Evolutionary conservation across 2,113 vertebrate species (phyloP).

Genomic region (Xiphophorus hellerii): DNA sequence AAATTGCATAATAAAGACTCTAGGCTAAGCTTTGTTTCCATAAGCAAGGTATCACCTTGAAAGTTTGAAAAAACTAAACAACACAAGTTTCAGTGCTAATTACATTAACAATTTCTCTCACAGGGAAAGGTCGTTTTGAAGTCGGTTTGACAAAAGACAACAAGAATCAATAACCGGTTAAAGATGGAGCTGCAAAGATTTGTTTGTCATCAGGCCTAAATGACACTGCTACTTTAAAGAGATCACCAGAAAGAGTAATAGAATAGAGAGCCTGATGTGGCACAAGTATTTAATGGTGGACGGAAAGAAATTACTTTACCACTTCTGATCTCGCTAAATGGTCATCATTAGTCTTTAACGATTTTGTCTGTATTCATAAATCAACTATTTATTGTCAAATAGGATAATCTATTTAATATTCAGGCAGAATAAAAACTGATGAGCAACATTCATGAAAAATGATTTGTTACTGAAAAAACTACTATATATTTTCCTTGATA

Average conservation of each 20-base stretch:
- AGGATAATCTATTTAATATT: too few species aligned
- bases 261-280: constrained; percentile 53
- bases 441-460: too few species aligned
- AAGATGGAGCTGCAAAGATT: constrained; percentile 57
- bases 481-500: too few species aligned
- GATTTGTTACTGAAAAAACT: too few species aligned
- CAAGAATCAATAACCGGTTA: constrained; percentile 68
- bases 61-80: constrained; percentile 48
- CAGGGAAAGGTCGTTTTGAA: constrained; percentile 62
- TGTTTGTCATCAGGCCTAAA: constrained; percentile 57
- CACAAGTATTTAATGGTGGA: constrained; percentile 35
- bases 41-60: constrained; percentile 53
- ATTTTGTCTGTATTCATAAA: constrained; percentile 39
- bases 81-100: constrained; percentile 48
- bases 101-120: constrained; percentile 58
- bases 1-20: constrained; percentile 26
- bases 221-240: constrained; percentile 59
- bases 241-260: constrained; percentile 62
- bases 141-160: constrained; percentile 65
- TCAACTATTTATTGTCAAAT: constrained; percentile 2
- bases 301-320: too few species aligned
- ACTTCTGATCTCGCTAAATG: background rate
- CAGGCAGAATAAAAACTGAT: too few species aligned
- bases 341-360: constrained; percentile 35
- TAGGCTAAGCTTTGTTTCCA: constrained; percentile 31